Percentiles rank a stretch among this genome's conserved stretches.
Evolutionary conservation across 2,888 invertebrate species (phyloP).

Genomic region (Protula sp.): DNA sequence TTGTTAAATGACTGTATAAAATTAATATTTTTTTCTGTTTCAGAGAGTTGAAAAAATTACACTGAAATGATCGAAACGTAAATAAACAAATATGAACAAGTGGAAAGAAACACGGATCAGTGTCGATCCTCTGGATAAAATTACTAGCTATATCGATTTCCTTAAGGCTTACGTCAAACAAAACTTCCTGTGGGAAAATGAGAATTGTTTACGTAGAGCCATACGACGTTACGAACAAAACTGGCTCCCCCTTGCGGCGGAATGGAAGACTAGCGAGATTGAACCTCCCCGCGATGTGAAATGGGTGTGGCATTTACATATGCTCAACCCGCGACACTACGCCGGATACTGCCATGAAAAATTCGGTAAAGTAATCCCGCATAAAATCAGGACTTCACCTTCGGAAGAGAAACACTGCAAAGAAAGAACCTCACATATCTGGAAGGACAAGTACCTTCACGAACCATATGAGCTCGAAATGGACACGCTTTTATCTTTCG

Average conservation of each 20-base stretch:
- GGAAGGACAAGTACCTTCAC: slow-evolving; percentile 15
- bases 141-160: slow-evolving; percentile 31
- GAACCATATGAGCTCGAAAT: slow-evolving; percentile 17
- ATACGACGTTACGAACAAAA: slow-evolving; percentile 51
- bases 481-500: neutral
- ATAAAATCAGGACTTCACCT: slow-evolving; percentile 7
- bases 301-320: slow-evolving; percentile 57
- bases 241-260: slow-evolving; percentile 56
- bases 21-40: too few species aligned
- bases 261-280: slow-evolving; percentile 27
- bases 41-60: too few species aligned
- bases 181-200: neutral
- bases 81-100: too few species aligned
- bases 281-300: slow-evolving; percentile 57
- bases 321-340: slow-evolving; percentile 46
- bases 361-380: slow-evolving; percentile 15
- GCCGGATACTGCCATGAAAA: slow-evolving; percentile 14
- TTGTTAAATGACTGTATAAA: too few species aligned
- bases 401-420: slow-evolving; percentile 3
- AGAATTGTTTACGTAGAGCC: neutral
- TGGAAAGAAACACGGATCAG: slow-evolving; percentile 14
- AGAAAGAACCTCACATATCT: slow-evolving; percentile 9
- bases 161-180: slow-evolving; percentile 20
- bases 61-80: too few species aligned
- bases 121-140: slow-evolving; percentile 29